Evolutionary conservation across 2,113 vertebrate genomes (phyloP), one percentile per base, ranked within the genome.

Genomic region (Brachyistius frenatus): DNA sequence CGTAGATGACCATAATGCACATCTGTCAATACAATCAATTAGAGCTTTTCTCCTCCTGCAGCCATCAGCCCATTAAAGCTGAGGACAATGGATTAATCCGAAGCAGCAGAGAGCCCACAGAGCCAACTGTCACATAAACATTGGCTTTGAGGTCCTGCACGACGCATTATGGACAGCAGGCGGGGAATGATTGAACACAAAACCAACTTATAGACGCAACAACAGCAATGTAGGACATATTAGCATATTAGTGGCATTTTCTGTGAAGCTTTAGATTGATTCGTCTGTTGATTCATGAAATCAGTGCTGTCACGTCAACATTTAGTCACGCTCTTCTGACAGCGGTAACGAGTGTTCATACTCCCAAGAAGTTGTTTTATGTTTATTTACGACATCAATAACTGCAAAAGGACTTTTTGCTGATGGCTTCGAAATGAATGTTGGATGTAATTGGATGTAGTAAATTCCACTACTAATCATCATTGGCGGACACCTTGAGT

Each of bases 1-100:
- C 1, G 16, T 7, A 62, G 78, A 81, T 31, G 47, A 69, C 79
- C 81, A 77, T 86, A 80, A 87, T 73, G 91, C 87, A 55, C 37
- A 44, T 53, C 56, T 0, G 57, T 89, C 89, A 30, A 87, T 90
- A 77, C 50, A 72, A 89, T 91, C 90, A 86, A 92, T 92, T 65
- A 68, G 73, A 57, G 84, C 68, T 73, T 83, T 70, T 66, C 74
- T 78, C 37, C 49, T 75, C 14, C 47, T 67, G 69, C 62, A 73
- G 83, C 73, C 61, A 82, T 80, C 72, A 80, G 83, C 86, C 86
- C 83, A 88, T 92, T 92, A 89, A 79, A 86, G 77, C 73, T 31
- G 47, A 52, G 66, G 63, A 87, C 79, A 84, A 91, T 91, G 71
- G 91, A 92, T 92, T 90, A 83, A 82, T 73, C 39, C 1, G 52